Percentiles rank a stretch among this genome's conserved stretches.
Evolutionary conservation across 2,888 invertebrate species (phyloP).

Genomic region (Cremastinae sp.): DNA sequence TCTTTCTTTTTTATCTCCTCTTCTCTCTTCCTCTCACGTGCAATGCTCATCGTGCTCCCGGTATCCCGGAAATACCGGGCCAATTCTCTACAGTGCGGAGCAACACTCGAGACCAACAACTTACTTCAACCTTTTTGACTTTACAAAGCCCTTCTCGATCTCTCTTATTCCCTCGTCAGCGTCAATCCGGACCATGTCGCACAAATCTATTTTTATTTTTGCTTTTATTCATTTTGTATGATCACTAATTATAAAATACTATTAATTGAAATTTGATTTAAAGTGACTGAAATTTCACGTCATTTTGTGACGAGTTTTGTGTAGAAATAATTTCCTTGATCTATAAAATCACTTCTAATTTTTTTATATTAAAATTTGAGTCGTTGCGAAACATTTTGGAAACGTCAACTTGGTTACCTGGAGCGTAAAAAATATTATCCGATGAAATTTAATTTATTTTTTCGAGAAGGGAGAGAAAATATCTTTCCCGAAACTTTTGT

Average conservation of each 20-base stretch:
- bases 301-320: too few species aligned
- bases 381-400: too few species aligned
- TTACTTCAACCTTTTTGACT: constrained; percentile 46
- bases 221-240: too few species aligned
- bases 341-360: too few species aligned
- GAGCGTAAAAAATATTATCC: too few species aligned
- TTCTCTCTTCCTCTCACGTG: constrained; percentile 36
- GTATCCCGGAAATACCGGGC: constrained; percentile 46
- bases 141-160: constrained; percentile 28
- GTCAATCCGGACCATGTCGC: constrained; percentile 18
- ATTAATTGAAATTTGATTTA: too few species aligned
- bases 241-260: too few species aligned
- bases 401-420: too few species aligned
- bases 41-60: constrained; percentile 32
- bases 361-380: too few species aligned
- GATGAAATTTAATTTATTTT: neutral
- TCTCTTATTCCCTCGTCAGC: constrained; percentile 32
- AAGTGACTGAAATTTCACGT: too few species aligned
- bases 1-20: constrained; percentile 46
- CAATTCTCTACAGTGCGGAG: constrained; percentile 52
- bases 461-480: neutral
- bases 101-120: constrained; percentile 53
- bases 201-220: neutral
- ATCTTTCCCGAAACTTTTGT: neutral
- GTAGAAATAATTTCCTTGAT: too few species aligned